phyloP scores from a whole-genome alignment of 2,888 invertebrate genomes.

The Endomychus coccineus region DNA sequence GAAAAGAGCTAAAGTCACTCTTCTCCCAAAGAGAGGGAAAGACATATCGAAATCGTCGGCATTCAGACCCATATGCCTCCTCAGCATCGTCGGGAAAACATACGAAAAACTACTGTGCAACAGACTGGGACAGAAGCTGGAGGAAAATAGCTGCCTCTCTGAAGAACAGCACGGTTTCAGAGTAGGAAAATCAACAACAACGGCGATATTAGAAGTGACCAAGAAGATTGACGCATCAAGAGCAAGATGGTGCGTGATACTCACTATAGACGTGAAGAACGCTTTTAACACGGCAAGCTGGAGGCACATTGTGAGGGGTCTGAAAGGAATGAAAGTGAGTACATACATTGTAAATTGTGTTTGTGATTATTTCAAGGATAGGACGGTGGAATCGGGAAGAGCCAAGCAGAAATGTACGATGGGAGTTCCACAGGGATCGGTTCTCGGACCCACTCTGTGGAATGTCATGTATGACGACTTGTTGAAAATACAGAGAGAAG shows the following conservation, averaged over 20 bases:
- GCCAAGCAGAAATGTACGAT: background rate
- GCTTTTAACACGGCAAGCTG: no score
- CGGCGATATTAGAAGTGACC: no score
- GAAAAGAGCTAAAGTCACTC: no score
- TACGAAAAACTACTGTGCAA: background rate
- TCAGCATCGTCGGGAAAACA: background rate
- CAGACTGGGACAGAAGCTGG: background rate
- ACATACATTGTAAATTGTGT: no score
- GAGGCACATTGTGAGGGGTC: no score
- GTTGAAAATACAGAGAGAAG: background rate
- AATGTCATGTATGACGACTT: slow-evolving; percentile 5
- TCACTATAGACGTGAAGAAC: no score
- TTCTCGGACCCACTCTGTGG: slow-evolving; percentile 7
- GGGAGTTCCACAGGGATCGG: slow-evolving; percentile 10
- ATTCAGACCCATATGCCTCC: slow-evolving; percentile 1
- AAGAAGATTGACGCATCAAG: no score
- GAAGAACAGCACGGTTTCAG: background rate
- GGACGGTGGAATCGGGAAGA: background rate
- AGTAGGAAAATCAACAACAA: background rate
- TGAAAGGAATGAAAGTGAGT: no score
- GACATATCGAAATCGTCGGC: no score
- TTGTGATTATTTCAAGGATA: no score
- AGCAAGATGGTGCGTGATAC: no score
- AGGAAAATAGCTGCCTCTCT: background rate
- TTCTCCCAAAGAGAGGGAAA: no score